Base-by-base conservation (phyloP, 2,888 invertebrate genomes). In the Pheosia tremula region DNA sequence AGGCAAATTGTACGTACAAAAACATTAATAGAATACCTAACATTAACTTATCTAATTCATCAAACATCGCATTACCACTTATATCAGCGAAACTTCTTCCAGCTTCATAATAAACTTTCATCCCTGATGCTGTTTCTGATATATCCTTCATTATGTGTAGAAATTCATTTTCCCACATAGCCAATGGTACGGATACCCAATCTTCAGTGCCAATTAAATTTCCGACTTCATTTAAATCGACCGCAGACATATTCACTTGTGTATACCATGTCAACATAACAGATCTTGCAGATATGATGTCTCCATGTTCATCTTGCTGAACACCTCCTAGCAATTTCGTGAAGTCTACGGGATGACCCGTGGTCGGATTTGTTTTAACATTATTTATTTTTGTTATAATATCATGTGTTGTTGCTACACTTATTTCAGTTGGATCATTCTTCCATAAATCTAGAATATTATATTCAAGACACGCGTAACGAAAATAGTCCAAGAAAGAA, bases 21-120 rank as follows among this genome's bases (percentile, higher is more conserved):
- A 97, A 96, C 95, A 97, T 97, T 57, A 97, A 83, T 52, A 94
- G 68, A 67, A 96, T 95, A 56, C 97, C 97, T 62, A 95, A 80
- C 45, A 94, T 89, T 36, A 97, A 84, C 87, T 96, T 96, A 72
- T 95, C 95, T 63, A 96, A 89, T 79, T 97, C 97, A 84, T 96
- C 95, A 81, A 96, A 96, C 94, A 97, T 95, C 7, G 96, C 93
- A 56, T 94, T 91, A 3, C 95, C 94, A 82, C 96, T 97, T 45
- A 96, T 94, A 81, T 97, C 97, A n/a, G 96, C 96, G 88, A 96
- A 97, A 85, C 97, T 96, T 85, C 96, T 90, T 3, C 95, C 95
- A 53, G 96, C 91, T 71, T 94, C 93, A 85, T 95, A 96, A 81
- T 90, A 95, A 45, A 95, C 71, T 53, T 89, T 83, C 6, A 94